A percentile compares a stretch with the other conserved stretches of the same genome.
Conservation (phyloP, 2,113 vertebrate genomes). For the Cervus canadensis region DNA sequence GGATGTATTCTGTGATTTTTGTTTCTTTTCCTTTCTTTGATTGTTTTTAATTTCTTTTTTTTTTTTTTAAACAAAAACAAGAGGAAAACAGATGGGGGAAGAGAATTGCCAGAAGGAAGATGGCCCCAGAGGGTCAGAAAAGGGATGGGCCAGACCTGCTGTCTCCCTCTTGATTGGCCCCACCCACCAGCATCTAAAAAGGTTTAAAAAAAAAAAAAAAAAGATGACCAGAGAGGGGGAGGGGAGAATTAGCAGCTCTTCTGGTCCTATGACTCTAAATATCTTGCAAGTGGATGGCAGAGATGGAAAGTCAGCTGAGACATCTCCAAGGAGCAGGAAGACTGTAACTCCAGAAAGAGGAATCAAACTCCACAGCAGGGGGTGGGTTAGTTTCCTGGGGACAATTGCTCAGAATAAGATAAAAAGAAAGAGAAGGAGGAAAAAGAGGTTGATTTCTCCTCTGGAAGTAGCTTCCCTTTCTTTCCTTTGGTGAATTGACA, state of each 20-base stretch:
- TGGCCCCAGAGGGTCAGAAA: slow-evolving; percentile 24
- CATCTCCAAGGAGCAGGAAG: background rate
- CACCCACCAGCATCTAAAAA: background rate
- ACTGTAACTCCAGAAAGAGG: background rate
- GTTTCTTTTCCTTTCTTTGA: slow-evolving; percentile 25
- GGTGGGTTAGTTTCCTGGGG: slow-evolving; percentile 1
- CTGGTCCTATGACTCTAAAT: background rate
- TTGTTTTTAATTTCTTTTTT: background rate
- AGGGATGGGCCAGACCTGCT: background rate
- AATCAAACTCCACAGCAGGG: background rate
- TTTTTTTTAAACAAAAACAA: background rate
- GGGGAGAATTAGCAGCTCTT: background rate
- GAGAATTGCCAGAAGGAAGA: slow-evolving; percentile 35
- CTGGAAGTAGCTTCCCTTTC: background rate
- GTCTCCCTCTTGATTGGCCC: background rate
- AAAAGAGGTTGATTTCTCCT: background rate
- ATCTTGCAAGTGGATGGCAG: background rate
- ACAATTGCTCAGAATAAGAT: background rate
- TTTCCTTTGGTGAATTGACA: background rate
- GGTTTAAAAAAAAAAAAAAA: background rate
- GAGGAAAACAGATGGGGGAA: slow-evolving; percentile 44
- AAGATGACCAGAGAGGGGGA: background rate
- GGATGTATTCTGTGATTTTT: background rate
- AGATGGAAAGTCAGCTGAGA: background rate
- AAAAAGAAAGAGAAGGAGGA: background rate